A percentile compares a stretch with the other conserved stretches of the same genome.
Evolutionary conservation across 64 coral and sea anemone species (phyloP).

Genomic region (Trachythela sp.): DNA sequence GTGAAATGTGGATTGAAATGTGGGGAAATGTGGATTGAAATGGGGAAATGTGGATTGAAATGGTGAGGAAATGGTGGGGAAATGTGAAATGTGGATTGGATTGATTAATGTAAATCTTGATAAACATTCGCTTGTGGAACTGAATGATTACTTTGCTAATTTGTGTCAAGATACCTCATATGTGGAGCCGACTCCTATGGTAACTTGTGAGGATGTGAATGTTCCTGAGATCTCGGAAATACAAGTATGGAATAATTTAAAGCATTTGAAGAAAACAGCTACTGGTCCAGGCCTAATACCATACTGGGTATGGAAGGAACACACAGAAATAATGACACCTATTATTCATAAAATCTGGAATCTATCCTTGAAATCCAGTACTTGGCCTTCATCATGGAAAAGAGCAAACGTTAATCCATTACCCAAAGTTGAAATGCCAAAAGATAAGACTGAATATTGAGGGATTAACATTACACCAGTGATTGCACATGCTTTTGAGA

Average conservation of each 20-base stretch:
- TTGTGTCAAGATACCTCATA: no score
- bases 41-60: no score
- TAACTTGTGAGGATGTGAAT: not conserved
- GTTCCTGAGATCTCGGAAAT: constrained; percentile 14
- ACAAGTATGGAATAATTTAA: constrained; percentile 8
- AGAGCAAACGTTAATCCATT: not conserved
- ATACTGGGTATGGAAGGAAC: constrained; percentile 4
- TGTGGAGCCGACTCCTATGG: no score
- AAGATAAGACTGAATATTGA: not conserved
- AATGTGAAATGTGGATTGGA: no score
- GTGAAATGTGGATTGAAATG: no score
- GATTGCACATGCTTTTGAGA: not conserved
- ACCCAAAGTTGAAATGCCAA: not conserved
- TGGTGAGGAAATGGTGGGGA: no score
- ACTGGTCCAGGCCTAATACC: constrained; percentile 7
- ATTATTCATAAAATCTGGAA: not conserved
- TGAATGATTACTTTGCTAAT: no score
- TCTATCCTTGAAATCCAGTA: not conserved
- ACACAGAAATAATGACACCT: not conserved
- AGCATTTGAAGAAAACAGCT: constrained; percentile 6
- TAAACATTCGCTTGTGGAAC: no score
- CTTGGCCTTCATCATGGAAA: not conserved
- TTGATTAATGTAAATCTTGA: no score
- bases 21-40: no score
- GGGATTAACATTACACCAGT: no score